Conservation (phyloP, 1,140 invertebrate genomes). For the Drosophila navojoa region DNA sequence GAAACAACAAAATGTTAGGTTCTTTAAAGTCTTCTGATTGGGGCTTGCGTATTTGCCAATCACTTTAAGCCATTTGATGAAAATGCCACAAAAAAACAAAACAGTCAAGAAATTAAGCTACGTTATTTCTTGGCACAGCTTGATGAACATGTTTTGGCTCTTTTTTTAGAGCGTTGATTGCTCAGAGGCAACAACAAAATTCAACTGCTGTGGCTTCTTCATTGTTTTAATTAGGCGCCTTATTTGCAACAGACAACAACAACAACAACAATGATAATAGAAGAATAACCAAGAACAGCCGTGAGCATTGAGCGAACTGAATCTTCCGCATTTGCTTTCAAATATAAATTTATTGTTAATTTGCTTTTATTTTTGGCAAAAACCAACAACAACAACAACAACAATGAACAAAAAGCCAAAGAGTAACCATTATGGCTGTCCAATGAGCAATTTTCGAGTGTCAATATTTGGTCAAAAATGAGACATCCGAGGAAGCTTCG, state of each 20-base stretch:
- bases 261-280: background rate
- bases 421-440: slow-evolving; percentile 25
- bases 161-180: slow-evolving; percentile 53
- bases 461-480: slow-evolving; percentile 59
- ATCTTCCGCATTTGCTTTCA: slow-evolving; percentile 73
- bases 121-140: slow-evolving; percentile 3
- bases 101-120: background rate
- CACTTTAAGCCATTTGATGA: slow-evolving; percentile 51
- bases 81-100: slow-evolving; percentile 18
- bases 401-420: slow-evolving; percentile 3
- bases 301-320: slow-evolving; percentile 39
- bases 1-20: slow-evolving; percentile 16
- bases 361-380: slow-evolving; percentile 51
- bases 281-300: background rate
- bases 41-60: slow-evolving; percentile 64
- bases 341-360: slow-evolving; percentile 31
- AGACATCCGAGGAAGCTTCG: slow-evolving; percentile 20
- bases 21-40: slow-evolving; percentile 55
- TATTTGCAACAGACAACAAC: slow-evolving; percentile 56
- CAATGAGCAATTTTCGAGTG: slow-evolving; percentile 40
- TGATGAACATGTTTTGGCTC: slow-evolving; percentile 64
- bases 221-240: slow-evolving; percentile 60
- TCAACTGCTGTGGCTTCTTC: slow-evolving; percentile 29
- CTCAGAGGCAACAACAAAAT: slow-evolving; percentile 45
- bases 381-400: background rate